phyloP scores from a whole-genome alignment of 2,797 vertebrate species.

The Thripadectes ignobilis region DNA sequence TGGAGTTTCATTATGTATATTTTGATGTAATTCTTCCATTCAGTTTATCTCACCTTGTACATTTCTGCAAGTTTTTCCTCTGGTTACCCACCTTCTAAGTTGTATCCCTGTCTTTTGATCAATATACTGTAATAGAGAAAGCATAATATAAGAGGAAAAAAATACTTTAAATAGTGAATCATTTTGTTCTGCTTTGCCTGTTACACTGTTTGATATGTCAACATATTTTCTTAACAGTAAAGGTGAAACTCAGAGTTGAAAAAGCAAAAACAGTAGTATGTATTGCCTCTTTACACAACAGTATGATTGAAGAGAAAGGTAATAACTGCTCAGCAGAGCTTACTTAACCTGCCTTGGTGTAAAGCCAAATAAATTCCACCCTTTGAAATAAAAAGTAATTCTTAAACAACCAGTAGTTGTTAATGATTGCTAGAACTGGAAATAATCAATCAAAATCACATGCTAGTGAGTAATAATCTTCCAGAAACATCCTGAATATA shows the following conservation, averaged over 20 bases:
- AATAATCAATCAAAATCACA: constrained; percentile 34
- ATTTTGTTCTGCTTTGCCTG: not conserved
- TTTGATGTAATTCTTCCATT: not conserved
- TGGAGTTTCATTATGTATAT: not conserved
- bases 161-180: not conserved
- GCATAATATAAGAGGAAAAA: not conserved
- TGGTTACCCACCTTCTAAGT: not conserved
- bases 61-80: not conserved
- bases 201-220: constrained; percentile 1
- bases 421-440: constrained; percentile 55
- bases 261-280: not conserved
- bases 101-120: not conserved
- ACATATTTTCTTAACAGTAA: not conserved
- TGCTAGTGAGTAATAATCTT: not conserved
- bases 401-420: not conserved
- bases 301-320: not conserved
- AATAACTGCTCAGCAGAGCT: not conserved
- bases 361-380: not conserved
- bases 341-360: not conserved
- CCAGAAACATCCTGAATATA: not conserved
- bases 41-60: not conserved
- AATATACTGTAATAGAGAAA: not conserved
- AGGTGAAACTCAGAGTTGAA: not conserved
- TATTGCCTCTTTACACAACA: not conserved
- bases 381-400: constrained; percentile 35